Base-by-base conservation (phyloP, 1,140 invertebrate genomes). In the Reticulitermes speratus region DNA sequence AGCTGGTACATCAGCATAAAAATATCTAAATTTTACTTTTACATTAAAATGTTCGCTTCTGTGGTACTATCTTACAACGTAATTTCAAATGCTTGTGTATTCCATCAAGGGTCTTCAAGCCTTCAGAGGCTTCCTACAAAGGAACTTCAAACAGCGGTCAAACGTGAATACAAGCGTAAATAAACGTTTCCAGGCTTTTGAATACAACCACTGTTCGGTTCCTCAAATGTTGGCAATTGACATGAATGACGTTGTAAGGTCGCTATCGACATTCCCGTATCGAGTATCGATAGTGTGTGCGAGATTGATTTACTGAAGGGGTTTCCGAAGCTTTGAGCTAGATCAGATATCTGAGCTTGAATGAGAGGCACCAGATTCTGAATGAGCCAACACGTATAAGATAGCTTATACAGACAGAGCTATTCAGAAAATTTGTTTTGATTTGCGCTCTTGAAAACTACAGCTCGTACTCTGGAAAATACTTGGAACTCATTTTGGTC, bases 211-310 rank as follows among this genome's bases (percentile, higher is more conserved):
- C 65, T 75, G 65, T 30, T 75, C 65, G 25, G 5, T 75, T 75
- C 25, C 65, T 75, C 65, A 30, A 75, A 30, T 25, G 25, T 30
- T 75, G 52, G 65, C 65, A 75, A 75, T 30, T 75, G 65, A 75
- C 65, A 75, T 30, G n/a, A 75, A 75, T 75, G 65, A 75, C 16
- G 25, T 12, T 75, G 65, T 75, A 75, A 75, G 65, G 65, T 75
- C 65, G 65, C 65, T 75, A 75, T 75, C n/a, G 65, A 75, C 65
- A 75, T 75, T 30, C 65, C 14, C 65, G 65, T 75, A 75, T 75
- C 65, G 65, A 75, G 65, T 75, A 75, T 30, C 65, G 65, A 75
- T 75, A 75, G 65, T 11, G 65, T 30, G 65, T 30, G 25, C 65
- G 25, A 75, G 65, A 75, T 65, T 14, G 59, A 65, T 75, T 30